phyloP scores from a whole-genome alignment of 1,140 invertebrate genomes.

The Archegozetes longisetosus region DNA sequence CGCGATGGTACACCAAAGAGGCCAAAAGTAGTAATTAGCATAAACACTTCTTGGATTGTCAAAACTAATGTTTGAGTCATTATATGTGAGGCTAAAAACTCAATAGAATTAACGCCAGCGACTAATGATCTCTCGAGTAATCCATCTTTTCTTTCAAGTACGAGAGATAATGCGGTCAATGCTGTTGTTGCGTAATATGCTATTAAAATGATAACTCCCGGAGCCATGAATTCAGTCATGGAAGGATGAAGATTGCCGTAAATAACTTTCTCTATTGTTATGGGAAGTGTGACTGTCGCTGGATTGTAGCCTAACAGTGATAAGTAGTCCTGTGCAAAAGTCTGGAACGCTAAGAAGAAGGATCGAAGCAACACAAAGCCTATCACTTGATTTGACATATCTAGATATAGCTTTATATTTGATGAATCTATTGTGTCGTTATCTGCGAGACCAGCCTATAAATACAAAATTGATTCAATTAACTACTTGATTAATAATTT shows the following conservation, averaged over 20 bases:
- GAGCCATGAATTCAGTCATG: slow-evolving; percentile 46
- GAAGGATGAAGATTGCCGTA: slow-evolving; percentile 73
- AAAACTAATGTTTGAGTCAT: slow-evolving; percentile 87
- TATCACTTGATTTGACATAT: slow-evolving; percentile 25
- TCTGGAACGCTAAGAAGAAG: slow-evolving; percentile 18
- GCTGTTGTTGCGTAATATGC: slow-evolving; percentile 90
- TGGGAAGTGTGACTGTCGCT: slow-evolving; percentile 16
- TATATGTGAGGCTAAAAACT: slow-evolving; percentile 81
- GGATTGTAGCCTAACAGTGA: slow-evolving; percentile 15
- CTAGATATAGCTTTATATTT: slow-evolving; percentile 24
- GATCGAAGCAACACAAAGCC: slow-evolving; percentile 19
- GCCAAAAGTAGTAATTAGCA: slow-evolving; percentile 64
- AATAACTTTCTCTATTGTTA: slow-evolving; percentile 62
- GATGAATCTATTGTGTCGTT: slow-evolving; percentile 22
- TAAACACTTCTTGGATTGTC: slow-evolving; percentile 71
- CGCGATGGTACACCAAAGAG: slow-evolving; percentile 62
- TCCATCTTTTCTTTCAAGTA: slow-evolving; percentile 80
- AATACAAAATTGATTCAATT: not conserved
- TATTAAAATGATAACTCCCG: slow-evolving; percentile 42
- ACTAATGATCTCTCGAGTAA: slow-evolving; percentile 76
- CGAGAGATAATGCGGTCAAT: slow-evolving; percentile 72
- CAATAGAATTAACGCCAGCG: slow-evolving; percentile 67
- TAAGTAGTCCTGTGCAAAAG: slow-evolving; percentile 21
- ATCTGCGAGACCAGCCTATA: slow-evolving; percentile 9
- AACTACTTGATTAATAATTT: too few relatives aligned